Evolutionary conservation across 2,888 invertebrate species (phyloP), one percentile per base, ranked within the genome.

Genomic region (Kryphioiulus occultus): DNA sequence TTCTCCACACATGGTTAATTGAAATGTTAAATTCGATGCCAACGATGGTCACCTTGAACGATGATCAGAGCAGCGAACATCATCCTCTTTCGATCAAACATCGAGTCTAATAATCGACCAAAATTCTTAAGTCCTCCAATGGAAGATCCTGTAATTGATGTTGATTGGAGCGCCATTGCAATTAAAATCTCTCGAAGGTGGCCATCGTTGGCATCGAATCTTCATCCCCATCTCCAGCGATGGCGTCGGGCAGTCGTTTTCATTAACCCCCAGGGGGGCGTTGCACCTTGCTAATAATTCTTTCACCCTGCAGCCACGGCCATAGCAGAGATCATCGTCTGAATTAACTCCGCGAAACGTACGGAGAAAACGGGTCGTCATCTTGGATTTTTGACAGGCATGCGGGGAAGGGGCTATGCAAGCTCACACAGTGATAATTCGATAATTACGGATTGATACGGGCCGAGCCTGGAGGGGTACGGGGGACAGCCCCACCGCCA

Each of bases 171-270:
- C 68, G 68, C 68, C 68, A 26, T 68, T 68, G 68, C 68, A 68
- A 26, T 68, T 59, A 59, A 59, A 59, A 59, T 1, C 53, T 1
- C 19, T 19, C n/a, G 22, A 68, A 68, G 68, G 68, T 68, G 68
- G 68, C 26, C 68, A 68, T 68, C 68, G 9, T 26, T 7, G 22
- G 68, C n/a, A 22, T 22, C 59, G 59, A 68, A 68, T 68, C 68
- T 68, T 22, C 68, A 68, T 68, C 26, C 26, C 68, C 68, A 68
- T 68, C 68, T 68, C 68, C 68, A 68, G 26, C 68, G 68, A 68
- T 68, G 68, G 68, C 68, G 68, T 68, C 68, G 68, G 68, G 68
- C 68, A 68, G 68, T 68, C 68, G 68, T 68, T 68, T 68, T 68
- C 68, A 68, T 68, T 68, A 68, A 68, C 68, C 68, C 68, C 68